Conservation (phyloP, 2,797 vertebrate genomes). For the Notolepis coatsorum region DNA sequence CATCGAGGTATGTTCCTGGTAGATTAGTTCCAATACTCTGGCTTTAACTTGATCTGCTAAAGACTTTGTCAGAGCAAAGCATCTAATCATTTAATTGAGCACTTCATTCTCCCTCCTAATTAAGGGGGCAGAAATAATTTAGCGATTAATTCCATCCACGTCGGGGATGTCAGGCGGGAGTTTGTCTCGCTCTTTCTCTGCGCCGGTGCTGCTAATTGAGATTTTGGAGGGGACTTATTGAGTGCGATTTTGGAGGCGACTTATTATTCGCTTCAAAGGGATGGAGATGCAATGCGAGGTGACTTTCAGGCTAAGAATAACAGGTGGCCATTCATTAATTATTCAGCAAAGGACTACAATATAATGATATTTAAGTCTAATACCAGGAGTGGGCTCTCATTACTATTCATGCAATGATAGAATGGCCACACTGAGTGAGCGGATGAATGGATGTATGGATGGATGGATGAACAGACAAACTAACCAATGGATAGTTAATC, state of each 20-base stretch:
- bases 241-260: neutral
- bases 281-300: slow-evolving; percentile 46
- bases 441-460: neutral
- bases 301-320: slow-evolving; percentile 57
- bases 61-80: slow-evolving; percentile 72
- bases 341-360: slow-evolving; percentile 34
- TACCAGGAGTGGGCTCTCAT: neutral
- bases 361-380: slow-evolving; percentile 14
- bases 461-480: neutral
- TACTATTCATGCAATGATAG: neutral
- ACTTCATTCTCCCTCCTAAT: slow-evolving; percentile 77
- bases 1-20: slow-evolving; percentile 74
- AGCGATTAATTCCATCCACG: slow-evolving; percentile 72
- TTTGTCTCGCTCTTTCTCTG: slow-evolving; percentile 48
- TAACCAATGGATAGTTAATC: too few species aligned
- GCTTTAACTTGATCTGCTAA: slow-evolving; percentile 73
- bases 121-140: slow-evolving; percentile 73
- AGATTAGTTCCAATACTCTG: slow-evolving; percentile 76
- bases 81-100: slow-evolving; percentile 83
- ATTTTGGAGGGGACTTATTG: slow-evolving; percentile 64
- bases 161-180: slow-evolving; percentile 65
- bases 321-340: slow-evolving; percentile 35
- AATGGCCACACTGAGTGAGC: neutral
- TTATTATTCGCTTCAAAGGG: slow-evolving; percentile 42
- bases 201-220: slow-evolving; percentile 51